Base-by-base conservation (phyloP, 1,140 invertebrate species). In the Polypedilum vanderplanki region DNA sequence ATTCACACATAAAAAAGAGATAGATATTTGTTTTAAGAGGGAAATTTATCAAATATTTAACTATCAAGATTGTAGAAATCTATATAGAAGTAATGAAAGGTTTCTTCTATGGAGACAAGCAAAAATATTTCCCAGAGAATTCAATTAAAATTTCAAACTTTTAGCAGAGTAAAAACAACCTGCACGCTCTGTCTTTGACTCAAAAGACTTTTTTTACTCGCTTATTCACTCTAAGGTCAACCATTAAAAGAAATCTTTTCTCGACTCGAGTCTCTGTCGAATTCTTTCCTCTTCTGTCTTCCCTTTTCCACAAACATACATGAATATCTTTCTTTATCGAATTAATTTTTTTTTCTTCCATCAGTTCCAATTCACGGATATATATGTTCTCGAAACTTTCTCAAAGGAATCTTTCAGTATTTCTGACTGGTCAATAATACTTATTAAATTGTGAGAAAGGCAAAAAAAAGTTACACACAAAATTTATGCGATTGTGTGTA, bases 311-410 rank as follows among this genome's bases (percentile, higher is more conserved):
- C 3, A 12, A 46, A 9, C 46, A 57, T 57, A 57, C 24, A 33
- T 33, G 24, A 1, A 33, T 33, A 33, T 33, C 24, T 33, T 5
- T 33, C 24, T 33, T 57, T 12, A 57, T 57, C 12, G 46, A 9
- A 57, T 12, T n/a, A 57, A 57, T 12, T n/a, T 57, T 46, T 46
- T 46, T 57, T 46, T 46, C 15, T 8, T 46, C 15, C 15, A 12
- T 9, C 41, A 12, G 41, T 57, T 57, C 15, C 46, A 57, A 15
- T 57, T 57, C 46, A 57, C 65, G 65, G 65, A 70, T 70, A 70
- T 57, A 57, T 57, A n/a, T 18, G 7, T 67, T 67, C 65, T 70
- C 18, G 18, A 70, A 18, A 70, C 65, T 70, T 70, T 70, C 65
- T 70, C 65, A 22, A 70, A 70, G 65, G 65, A 70, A 20, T 70